Evolutionary conservation across 2,888 invertebrate genomes (phyloP), one percentile per base, ranked within the genome.

Genomic region (Xestia sexstrigata): DNA sequence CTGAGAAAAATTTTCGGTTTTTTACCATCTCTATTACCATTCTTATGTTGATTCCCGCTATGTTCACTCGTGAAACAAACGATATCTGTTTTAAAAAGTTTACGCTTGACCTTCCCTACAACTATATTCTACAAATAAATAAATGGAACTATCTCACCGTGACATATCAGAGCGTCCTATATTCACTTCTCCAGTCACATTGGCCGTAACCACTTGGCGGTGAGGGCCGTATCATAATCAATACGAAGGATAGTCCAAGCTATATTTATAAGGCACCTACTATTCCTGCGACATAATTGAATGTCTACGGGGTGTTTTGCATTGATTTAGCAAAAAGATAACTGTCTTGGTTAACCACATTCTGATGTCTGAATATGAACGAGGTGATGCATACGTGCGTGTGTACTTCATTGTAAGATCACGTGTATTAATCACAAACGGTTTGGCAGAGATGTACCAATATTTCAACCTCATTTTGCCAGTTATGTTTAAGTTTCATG

Each of bases 211-310:
- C 62, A 30, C 6, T 65, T 83, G 73, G 62, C 76, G 73, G 77
- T 76, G 78, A 81, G 63, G 78, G 73, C 20, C 62, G 42, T 42
- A 20, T 67, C 26, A 42, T 67, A 79, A 86, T 87, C 87, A 83
- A 83, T 85, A 82, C 45, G n/a, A 76, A 83, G 75, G 35, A 83
- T 73, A 74, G 49, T 20, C 20, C 23, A 9, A 3, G 35, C 13
- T 74, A 79, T 82, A 68, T 74, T 42, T 72, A 62, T 72, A 15
- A 39, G n/a, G 17, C 7, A 30, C 9, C n/a, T 17, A 23, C 23
- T 26, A 35, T 60, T 60, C 13, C 9, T 69, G 47, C 47, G 47
- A 45, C 62, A 62, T 78, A 39, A 69, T 81, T 60, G 15, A 55
- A 60, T 30, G 26, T 23, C 15, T 65, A 3, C 20, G 55, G 2